Evolutionary conservation across 2,113 vertebrate species (phyloP).

Genomic region (Girardinichthys multiradiatus): DNA sequence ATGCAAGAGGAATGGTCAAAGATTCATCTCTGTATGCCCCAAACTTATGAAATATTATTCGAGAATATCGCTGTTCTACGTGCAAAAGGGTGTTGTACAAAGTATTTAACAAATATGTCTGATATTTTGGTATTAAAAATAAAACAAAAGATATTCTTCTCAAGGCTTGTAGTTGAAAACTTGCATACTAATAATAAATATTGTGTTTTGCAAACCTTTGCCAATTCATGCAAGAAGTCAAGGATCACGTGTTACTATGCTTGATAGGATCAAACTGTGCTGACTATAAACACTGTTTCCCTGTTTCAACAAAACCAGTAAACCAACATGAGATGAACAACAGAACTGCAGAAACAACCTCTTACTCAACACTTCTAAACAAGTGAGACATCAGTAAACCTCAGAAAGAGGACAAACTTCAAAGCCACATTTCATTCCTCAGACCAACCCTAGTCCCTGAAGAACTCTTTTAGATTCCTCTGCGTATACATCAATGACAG

Average conservation of each 20-base stretch:
- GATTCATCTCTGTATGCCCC: not conserved
- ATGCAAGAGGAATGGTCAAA: not conserved
- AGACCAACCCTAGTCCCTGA: not conserved
- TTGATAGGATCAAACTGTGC: not conserved
- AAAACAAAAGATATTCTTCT: not conserved
- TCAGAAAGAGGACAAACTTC: slow-evolving; percentile 13
- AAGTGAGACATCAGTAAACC: slow-evolving; percentile 1
- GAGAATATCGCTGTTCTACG: no score
- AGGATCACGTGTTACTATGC: not conserved
- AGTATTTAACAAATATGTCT: not conserved
- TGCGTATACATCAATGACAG: slow-evolving; percentile 2
- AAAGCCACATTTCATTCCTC: slow-evolving; percentile 15
- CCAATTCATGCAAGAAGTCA: not conserved
- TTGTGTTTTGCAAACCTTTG: not conserved
- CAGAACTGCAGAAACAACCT: not conserved
- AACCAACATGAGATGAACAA: not conserved
- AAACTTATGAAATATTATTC: not conserved
- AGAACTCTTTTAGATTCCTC: slow-evolving; percentile 3
- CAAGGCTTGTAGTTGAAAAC: not conserved
- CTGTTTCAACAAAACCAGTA: not conserved
- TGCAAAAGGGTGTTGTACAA: no score
- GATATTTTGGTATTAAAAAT: not conserved
- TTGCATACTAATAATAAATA: not conserved
- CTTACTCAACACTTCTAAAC: slow-evolving; percentile 9
- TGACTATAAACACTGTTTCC: not conserved